These are phyloP conservation scores for Phyllopteryx taeniolatus DNA, from an alignment of 2,113 vertebrate species.

Conservation along the genomic window DNA sequence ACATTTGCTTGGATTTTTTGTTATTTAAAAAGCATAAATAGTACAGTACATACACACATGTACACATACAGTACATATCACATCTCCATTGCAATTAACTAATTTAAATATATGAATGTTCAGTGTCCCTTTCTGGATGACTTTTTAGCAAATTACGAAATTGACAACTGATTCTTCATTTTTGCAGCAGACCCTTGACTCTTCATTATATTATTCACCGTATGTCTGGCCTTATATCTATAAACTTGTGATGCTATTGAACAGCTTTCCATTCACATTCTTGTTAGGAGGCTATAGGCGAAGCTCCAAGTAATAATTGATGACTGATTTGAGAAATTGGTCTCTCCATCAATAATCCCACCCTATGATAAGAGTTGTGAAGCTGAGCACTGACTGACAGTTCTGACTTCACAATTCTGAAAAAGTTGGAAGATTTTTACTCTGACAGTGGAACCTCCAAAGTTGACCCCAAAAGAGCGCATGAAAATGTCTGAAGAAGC, in stretches of 20 bases:
- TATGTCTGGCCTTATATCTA: background rate
- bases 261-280: background rate
- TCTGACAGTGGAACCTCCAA: background rate
- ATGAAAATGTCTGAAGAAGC: background rate
- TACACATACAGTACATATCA: background rate
- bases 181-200: background rate
- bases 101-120: background rate
- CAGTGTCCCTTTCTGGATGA: background rate
- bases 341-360: background rate
- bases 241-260: background rate
- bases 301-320: slow-evolving; percentile 8
- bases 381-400: background rate
- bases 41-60: no score
- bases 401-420: background rate
- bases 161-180: background rate
- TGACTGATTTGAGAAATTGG: slow-evolving; percentile 4
- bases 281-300: background rate
- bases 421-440: background rate
- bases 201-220: background rate
- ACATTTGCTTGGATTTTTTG: background rate
- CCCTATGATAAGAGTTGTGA: background rate
- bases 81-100: background rate
- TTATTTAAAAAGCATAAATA: background rate
- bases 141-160: background rate
- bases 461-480: background rate